Evolutionary conservation across 2,888 invertebrate genomes (phyloP).

Genomic region (Drosophila dives): DNA sequence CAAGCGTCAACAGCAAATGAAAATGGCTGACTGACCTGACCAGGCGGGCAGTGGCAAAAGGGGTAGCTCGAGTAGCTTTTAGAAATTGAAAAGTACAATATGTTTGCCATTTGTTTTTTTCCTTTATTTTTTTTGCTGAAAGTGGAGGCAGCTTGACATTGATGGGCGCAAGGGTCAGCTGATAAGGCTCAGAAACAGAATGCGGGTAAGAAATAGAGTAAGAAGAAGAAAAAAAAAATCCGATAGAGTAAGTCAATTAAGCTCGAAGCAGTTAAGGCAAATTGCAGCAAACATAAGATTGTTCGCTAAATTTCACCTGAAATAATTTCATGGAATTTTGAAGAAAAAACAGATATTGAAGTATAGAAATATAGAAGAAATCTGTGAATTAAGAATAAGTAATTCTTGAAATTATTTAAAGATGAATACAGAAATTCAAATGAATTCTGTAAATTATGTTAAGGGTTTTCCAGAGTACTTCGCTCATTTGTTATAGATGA

Average conservation of each 20-base stretch:
- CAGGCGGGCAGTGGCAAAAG: constrained; percentile 4
- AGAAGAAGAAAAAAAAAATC: not conserved
- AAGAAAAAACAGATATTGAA: not conserved
- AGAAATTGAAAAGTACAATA: constrained; percentile 62
- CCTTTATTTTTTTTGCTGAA: constrained; percentile 19
- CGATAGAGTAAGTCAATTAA: constrained; percentile 21
- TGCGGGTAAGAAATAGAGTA: not conserved
- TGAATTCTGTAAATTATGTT: not conserved
- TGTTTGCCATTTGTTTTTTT: constrained; percentile 43
- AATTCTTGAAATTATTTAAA: too few species aligned
- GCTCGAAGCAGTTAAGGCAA: constrained; percentile 19
- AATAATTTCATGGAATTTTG: not conserved
- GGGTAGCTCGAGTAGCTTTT: constrained; percentile 18
- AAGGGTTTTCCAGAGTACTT: not conserved
- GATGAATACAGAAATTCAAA: not conserved
- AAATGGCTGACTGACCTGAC: constrained; percentile 55
- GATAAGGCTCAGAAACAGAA: constrained; percentile 4
- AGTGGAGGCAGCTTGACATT: constrained; percentile 35
- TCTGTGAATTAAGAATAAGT: not conserved
- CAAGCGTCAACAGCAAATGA: constrained; percentile 54
- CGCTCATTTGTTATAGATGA: not conserved
- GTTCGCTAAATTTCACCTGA: not conserved
- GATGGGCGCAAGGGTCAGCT: constrained; percentile 38
- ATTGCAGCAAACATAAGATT: not conserved
- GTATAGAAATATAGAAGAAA: not conserved